Base-by-base conservation (phyloP, 2,797 vertebrate species). In the Sparus aurata region DNA sequence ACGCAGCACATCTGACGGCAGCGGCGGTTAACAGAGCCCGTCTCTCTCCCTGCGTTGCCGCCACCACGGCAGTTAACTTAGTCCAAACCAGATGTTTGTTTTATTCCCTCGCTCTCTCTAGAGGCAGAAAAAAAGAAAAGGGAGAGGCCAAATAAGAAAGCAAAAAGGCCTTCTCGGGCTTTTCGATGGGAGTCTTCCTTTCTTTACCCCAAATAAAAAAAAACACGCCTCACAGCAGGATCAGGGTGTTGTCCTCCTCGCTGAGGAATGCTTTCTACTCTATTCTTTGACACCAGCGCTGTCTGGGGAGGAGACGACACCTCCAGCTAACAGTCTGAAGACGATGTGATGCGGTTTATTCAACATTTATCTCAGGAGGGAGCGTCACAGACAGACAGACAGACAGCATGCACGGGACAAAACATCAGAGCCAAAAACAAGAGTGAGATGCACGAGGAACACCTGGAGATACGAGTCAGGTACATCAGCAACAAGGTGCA, bases 71-170 rank as follows among this genome's bases (percentile, higher is more conserved):
- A 92, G 93, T 95, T 94, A 93, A 91, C 90, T 93, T 95, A 95
- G 93, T 93, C 92, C 88, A 94, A 96, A 96, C 93, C 96, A 96
- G 95, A 96, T 96, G 96, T 95, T 94, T 93, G 91, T 88, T 92
- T 94, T 91, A 88, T 93, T 92, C 86, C 85, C 87, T 86, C 82
- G 79, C 88, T 88, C 87, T 84, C 87, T 85, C 80, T 80, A 58
- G 62, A 90, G 86, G 87, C 74, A 89, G 55, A 79, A 80, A 72
- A 63, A 34, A 61, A 34, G 55, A 64, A 52, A 47, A 70, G 62
- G 62, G 72, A 66, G 65, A 75, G 67, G 50, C 69, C 46, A 84
- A 89, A 92, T 73, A 73, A 92, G 74, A 91, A 89, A 84, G 76
- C 79, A 80, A 82, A 77, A 73, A 79, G 82, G 72, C 83, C 50